Evolutionary conservation across 2,888 invertebrate genomes (phyloP).

Genomic region (Polydrusus pterygomalis): DNA sequence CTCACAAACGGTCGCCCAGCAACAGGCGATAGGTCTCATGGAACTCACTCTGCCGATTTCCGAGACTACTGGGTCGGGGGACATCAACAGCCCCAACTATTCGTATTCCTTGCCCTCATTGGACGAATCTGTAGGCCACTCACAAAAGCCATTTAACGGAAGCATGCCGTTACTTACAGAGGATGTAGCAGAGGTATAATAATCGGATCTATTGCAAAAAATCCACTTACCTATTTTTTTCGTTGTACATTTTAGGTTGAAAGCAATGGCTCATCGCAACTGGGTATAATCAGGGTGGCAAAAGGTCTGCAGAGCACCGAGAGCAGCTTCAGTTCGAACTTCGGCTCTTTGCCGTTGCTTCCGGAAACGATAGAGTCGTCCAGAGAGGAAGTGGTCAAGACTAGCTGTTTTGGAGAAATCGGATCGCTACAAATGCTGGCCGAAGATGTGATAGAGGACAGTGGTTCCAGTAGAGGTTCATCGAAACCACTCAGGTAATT

Average conservation of each 20-base stretch:
- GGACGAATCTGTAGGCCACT: constrained; percentile 68
- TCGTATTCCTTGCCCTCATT: constrained; percentile 68
- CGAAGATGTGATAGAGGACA: constrained; percentile 51
- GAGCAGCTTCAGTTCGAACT: constrained; percentile 36
- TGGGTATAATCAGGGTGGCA: background rate
- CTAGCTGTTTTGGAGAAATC: constrained; percentile 35
- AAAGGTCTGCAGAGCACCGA: constrained; percentile 27
- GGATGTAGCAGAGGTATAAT: constrained; percentile 68
- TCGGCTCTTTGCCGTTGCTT: constrained; percentile 41
- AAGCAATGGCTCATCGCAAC: constrained; percentile 7
- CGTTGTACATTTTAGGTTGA: constrained; percentile 22
- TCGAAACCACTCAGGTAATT: constrained; percentile 37
- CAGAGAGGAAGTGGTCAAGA: constrained; percentile 40
- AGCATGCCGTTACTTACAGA: constrained; percentile 79
- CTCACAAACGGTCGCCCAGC: constrained; percentile 73
- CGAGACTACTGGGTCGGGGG: constrained; percentile 72
- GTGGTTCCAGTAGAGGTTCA: constrained; percentile 45
- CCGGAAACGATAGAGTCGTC: constrained; percentile 39
- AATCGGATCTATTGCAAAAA: too few relatives aligned
- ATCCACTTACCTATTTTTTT: too few relatives aligned
- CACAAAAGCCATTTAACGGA: constrained; percentile 68
- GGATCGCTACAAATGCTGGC: constrained; percentile 40
- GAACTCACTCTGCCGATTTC: constrained; percentile 84
- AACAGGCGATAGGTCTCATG: constrained; percentile 68
- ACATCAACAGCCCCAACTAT: constrained; percentile 67